Percentiles rank a stretch among this genome's conserved stretches.
These are phyloP conservation scores for Chloropsis cyanopogon DNA, from an alignment of 2,113 vertebrate species.

Conservation along the genomic window DNA sequence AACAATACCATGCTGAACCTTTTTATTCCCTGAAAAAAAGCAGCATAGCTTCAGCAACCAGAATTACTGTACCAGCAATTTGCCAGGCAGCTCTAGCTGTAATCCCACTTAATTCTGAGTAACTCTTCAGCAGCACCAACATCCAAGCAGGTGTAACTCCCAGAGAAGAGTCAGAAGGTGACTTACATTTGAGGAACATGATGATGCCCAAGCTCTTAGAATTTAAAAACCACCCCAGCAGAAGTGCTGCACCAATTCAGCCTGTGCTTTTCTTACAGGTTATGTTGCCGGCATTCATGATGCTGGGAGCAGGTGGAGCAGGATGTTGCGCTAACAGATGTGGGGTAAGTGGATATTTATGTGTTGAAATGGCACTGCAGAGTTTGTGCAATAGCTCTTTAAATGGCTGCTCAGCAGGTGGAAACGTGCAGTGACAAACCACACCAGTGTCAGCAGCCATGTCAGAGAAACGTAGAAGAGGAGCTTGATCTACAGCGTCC, in stretches of 20 bases:
- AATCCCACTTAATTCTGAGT: neutral
- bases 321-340: constrained; percentile 69
- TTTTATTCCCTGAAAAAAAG: neutral
- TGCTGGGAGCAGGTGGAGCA: constrained; percentile 60
- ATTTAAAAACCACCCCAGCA: neutral
- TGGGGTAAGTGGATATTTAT: constrained; percentile 51
- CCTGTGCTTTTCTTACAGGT: constrained; percentile 46
- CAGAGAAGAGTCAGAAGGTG: neutral
- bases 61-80: neutral
- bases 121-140: neutral
- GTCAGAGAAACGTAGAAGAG: neutral
- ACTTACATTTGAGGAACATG: neutral
- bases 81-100: neutral
- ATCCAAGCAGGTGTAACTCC: neutral
- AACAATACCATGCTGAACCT: neutral
- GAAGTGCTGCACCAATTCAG: neutral
- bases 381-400: neutral
- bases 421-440: neutral
- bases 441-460: neutral
- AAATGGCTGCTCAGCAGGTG: constrained; percentile 16
- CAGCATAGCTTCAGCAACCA: neutral
- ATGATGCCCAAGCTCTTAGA: neutral
- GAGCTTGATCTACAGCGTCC: constrained; percentile 18
- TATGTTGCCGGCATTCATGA: constrained; percentile 64
- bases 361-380: neutral